Evolutionary conservation across 53 echinoderm and acorn worm genomes (phyloP), one percentile per base, ranked within the genome.

Genomic region (Holothuria leucospilota): DNA sequence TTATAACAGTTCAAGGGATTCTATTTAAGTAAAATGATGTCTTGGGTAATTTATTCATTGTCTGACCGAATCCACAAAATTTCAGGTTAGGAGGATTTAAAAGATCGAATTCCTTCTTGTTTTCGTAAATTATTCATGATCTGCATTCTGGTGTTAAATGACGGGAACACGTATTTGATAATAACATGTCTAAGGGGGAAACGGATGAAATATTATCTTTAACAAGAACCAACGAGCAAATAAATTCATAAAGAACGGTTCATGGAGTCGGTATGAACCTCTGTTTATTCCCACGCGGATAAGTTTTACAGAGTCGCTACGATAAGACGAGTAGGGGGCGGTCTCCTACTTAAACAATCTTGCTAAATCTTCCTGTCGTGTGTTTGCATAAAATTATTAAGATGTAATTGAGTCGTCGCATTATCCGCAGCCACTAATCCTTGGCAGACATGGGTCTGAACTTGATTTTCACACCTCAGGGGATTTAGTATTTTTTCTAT

Each of bases 271-370:
- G 16, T 5, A 56, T 9, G 56, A 56, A 56, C 75, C 52, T 75
- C 75, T 75, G 75, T 49, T 75, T 25, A 75, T 75, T 75, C 75
- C 75, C 75, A 75, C 49, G 75, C 75, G 53, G 75, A 75, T 75
- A 15, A 75, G 25, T 29, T 25, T 5, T 25, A 75, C 75, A 75
- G 52, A 51, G 28, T 75, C 8, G 14, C 56, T 18, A 56, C 56
- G 52, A 75, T 13, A 52, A 72, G 51, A 28, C 75, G 52, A 40
- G 52, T 24, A 75, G 53, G 74, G 72, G 72, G 52, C 25, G 75
- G 75, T 27, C 75, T 24, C 75, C 25, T 75, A 75, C 23, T 75
- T 75, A 25, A 18, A 49, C 39, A 51, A 30, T 40, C 26, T 75
- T 75, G 1, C 13, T 75, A 20, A 75, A 26, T 75, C 75, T 24